Percentiles rank a stretch among this genome's conserved stretches.
Conservation (phyloP, 35 echinoderm and acorn worm species). For the Ophioderma brevispina region DNA sequence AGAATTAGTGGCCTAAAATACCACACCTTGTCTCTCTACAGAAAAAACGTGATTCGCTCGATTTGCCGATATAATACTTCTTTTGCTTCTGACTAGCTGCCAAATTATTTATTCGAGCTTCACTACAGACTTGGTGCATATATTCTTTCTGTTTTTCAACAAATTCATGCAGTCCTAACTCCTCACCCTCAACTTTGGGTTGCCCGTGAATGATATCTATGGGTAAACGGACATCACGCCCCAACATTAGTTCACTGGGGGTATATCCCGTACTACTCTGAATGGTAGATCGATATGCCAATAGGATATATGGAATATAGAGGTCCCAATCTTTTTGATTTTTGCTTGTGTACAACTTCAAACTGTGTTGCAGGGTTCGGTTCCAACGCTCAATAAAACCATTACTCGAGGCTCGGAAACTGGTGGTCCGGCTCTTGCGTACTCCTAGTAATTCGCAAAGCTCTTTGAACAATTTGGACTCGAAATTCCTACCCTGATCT, state of each 20-base stretch:
- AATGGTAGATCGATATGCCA: neutral
- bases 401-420: neutral
- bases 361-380: neutral
- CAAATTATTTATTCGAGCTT: neutral
- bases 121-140: neutral
- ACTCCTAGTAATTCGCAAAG: no score
- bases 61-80: neutral
- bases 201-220: neutral
- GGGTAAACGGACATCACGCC: neutral
- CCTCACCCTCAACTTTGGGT: neutral
- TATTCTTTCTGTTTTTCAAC: neutral
- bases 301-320: neutral
- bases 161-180: neutral
- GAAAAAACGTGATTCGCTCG: neutral
- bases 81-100: neutral
- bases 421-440: no score
- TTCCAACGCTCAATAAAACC: neutral
- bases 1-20: neutral
- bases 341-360: neutral
- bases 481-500: neutral
- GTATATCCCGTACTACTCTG: neutral
- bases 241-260: neutral
- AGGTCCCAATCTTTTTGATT: neutral
- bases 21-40: neutral
- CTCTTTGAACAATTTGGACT: no score